Evolutionary conservation across 2,113 vertebrate species (phyloP).

Genomic region (Platichthys flesus): DNA sequence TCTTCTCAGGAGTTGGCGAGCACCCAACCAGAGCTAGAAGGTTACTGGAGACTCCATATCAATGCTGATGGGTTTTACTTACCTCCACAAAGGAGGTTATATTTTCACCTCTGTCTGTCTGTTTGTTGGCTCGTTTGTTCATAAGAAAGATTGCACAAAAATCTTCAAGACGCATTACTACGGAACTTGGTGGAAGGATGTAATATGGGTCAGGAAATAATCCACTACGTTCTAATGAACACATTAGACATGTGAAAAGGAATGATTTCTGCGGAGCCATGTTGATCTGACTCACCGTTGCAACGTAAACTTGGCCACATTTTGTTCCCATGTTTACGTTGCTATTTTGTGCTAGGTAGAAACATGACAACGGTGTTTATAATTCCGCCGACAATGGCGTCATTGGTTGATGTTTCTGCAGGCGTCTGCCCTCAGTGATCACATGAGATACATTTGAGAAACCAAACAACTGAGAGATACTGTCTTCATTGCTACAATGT

Average conservation of each 20-base stretch:
- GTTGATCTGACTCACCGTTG: background rate
- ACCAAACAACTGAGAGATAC: background rate
- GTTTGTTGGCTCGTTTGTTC: background rate
- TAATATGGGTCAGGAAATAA: too few relatives aligned
- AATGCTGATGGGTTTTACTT: background rate
- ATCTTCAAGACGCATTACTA: too few relatives aligned
- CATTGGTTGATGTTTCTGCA: background rate
- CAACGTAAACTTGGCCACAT: too few relatives aligned
- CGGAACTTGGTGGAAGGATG: too few relatives aligned
- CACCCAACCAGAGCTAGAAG: too few relatives aligned
- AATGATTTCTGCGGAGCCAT: background rate
- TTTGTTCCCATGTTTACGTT: background rate
- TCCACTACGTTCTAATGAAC: too few relatives aligned
- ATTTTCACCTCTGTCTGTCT: too few relatives aligned
- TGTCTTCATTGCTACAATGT: background rate
- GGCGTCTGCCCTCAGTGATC: background rate
- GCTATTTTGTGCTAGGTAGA: background rate
- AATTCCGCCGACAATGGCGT: background rate
- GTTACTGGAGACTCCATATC: background rate
- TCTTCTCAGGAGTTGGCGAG: background rate
- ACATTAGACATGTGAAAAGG: background rate
- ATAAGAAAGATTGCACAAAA: too few relatives aligned
- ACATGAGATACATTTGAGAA: background rate
- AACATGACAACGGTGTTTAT: background rate
- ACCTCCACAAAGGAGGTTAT: background rate